Base-by-base conservation (phyloP, 2,113 vertebrate species). In the Canis aureus region DNA sequence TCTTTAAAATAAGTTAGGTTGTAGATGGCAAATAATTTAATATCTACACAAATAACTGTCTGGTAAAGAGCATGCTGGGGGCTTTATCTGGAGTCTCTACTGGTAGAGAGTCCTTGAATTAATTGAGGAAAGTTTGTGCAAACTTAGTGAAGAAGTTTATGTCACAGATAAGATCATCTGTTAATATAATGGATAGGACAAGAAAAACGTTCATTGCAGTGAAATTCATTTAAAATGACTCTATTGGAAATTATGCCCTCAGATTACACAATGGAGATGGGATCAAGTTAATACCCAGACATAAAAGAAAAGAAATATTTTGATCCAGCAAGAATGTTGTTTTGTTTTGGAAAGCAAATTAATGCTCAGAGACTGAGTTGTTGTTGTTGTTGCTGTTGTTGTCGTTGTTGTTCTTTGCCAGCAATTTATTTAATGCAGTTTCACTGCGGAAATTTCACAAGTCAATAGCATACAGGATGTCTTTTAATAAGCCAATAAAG, bases 1-100 rank as follows among this genome's bases (percentile, higher is more conserved):
- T 87, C 53, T 93, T 73, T 82, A 49, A 82, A 27, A 62, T 89
- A 97, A 71, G 51, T 81, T 85, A 89, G 80, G 55, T 76, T 67
- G 15, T 29, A 71, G 51, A 78, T 38, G 67, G 19, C 55, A 83
- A 88, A 79, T 13, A 66, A 25, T 82, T 91, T 64, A 62, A 66
- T 59, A 13, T 51, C 69, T 81, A 78, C 23, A 82, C 29, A 71
- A 84, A 87, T 59, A 81, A 69, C 11, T 22, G 6, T 43, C 43
- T 43, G 4, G 32, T 55, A 82, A 69, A 87, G 53, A 80, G 55
- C 11, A 59, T n/a, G 19, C n/a, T 23, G 9, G 35, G 84, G 49
- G 13, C 12, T 71, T 80, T 32, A 7, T 92, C 67, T 29, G 67
- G 13, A 90, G 23, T 11, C 53, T 5, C 71, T 74, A 1, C 51